Evolutionary conservation across 2,113 vertebrate genomes (phyloP).

Genomic region (Motacilla alba): DNA sequence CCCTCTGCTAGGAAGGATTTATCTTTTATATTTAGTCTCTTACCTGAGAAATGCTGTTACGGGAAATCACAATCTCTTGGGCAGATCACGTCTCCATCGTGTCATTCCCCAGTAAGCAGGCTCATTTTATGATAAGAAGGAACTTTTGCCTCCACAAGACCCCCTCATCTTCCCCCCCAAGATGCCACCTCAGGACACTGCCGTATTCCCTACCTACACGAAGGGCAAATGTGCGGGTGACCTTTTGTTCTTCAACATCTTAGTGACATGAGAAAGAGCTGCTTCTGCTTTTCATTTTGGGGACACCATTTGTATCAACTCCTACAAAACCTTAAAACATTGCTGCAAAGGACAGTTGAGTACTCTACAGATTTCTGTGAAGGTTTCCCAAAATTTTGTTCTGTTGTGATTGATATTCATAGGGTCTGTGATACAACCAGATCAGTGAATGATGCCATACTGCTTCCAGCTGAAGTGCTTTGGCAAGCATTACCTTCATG

Average conservation of each 20-base stretch:
- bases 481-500: constrained; percentile 1
- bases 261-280: not conserved
- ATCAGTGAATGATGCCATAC: not conserved
- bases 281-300: not conserved
- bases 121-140: not conserved
- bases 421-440: not conserved
- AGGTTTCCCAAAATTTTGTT: not conserved
- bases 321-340: not conserved
- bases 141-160: not conserved
- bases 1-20: not conserved
- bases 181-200: not conserved
- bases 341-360: not conserved
- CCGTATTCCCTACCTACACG: not conserved
- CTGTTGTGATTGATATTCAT: not conserved
- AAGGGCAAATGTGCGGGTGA: not conserved
- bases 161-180: not conserved
- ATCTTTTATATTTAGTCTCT: not conserved
- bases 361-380: not conserved
- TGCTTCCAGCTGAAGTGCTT: not conserved
- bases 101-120: not conserved
- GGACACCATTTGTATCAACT: not conserved
- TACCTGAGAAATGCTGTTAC: not conserved
- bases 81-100: not conserved
- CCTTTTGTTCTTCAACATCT: not conserved
- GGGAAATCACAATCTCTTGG: not conserved